phyloP scores from a whole-genome alignment of 2,888 invertebrate species.

The Drosophila greeni region DNA sequence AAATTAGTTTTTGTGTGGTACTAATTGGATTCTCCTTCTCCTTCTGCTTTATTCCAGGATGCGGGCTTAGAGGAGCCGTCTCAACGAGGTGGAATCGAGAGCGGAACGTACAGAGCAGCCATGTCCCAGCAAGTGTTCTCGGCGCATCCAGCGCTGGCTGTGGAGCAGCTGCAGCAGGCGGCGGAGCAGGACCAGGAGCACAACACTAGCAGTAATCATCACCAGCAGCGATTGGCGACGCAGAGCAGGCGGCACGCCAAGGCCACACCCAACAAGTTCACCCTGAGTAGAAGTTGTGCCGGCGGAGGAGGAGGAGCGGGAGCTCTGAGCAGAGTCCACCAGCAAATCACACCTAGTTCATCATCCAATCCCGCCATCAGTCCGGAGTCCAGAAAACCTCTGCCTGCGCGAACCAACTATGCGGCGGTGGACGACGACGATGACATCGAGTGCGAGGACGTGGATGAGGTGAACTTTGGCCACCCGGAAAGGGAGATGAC shows the following conservation, averaged over 20 bases:
- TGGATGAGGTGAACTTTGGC: conserved; percentile 63
- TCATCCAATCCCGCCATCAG: conserved; percentile 30
- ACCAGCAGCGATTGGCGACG: conserved; percentile 45
- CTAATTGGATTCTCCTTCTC: conserved; percentile 59
- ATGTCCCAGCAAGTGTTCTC: conserved; percentile 76
- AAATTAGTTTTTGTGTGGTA: conserved; percentile 65
- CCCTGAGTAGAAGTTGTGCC: conserved; percentile 59
- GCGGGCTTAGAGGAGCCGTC: conserved; percentile 43
- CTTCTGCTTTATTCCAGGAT: conserved; percentile 54
- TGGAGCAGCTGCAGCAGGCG: conserved; percentile 70
- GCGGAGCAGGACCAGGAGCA: conserved; percentile 46
- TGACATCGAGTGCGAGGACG: conserved; percentile 63
- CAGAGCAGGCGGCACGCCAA: conserved; percentile 65
- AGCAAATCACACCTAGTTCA: conserved; percentile 26
- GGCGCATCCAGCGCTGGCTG: conserved; percentile 77
- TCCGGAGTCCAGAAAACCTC: conserved; percentile 49
- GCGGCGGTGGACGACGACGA: conserved; percentile 66
- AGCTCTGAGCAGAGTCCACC: conserved; percentile 20
- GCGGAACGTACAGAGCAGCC: conserved; percentile 21
- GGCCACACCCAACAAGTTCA: conserved; percentile 61
- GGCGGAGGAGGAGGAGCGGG: conserved; percentile 19
- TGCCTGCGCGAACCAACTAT: conserved; percentile 59
- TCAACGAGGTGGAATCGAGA: conserved; percentile 12
- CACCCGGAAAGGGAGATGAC: conserved; percentile 31
- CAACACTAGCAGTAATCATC: conserved; percentile 35